phyloP scores from a whole-genome alignment of 2,113 vertebrate genomes.

The Pseudorasbora parva region DNA sequence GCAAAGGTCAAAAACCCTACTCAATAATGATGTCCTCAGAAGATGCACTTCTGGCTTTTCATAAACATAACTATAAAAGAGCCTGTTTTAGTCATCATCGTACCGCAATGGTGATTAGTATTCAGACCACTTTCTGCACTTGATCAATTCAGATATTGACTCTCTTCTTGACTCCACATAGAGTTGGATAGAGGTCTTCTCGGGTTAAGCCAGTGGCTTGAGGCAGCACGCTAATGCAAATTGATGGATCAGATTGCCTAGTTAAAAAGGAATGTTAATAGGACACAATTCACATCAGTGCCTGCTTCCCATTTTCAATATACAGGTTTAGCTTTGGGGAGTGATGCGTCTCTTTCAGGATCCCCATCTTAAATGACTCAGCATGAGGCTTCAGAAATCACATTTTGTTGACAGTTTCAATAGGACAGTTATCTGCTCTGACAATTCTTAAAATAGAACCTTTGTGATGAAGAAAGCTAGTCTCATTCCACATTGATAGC shows the following conservation, averaged over 20 bases:
- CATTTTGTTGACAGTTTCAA: background rate
- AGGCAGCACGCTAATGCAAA: slow-evolving; percentile 11
- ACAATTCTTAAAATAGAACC: background rate
- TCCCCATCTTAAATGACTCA: background rate
- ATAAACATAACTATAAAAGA: background rate
- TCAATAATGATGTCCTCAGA: slow-evolving; percentile 7
- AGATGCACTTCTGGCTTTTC: background rate
- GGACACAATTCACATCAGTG: background rate
- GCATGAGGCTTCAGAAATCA: background rate
- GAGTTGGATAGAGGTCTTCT: slow-evolving; percentile 15
- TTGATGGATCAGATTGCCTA: slow-evolving; percentile 14
- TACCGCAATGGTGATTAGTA: slow-evolving; percentile 3
- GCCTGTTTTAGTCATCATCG: background rate
- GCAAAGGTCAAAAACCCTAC: background rate
- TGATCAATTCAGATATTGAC: slow-evolving; percentile 36
- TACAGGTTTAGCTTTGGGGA: background rate
- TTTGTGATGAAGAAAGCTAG: background rate
- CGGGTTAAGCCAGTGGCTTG: slow-evolving; percentile 30
- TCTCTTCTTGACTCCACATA: slow-evolving; percentile 18
- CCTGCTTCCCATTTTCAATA: slow-evolving; percentile 1
- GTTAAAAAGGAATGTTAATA: slow-evolving; percentile 34
- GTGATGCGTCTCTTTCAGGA: background rate
- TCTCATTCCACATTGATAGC: background rate
- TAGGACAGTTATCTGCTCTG: background rate
- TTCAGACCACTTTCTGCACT: slow-evolving; percentile 20